phyloP scores from a whole-genome alignment of 1,140 invertebrate species.

The Gryllus bimaculatus region DNA sequence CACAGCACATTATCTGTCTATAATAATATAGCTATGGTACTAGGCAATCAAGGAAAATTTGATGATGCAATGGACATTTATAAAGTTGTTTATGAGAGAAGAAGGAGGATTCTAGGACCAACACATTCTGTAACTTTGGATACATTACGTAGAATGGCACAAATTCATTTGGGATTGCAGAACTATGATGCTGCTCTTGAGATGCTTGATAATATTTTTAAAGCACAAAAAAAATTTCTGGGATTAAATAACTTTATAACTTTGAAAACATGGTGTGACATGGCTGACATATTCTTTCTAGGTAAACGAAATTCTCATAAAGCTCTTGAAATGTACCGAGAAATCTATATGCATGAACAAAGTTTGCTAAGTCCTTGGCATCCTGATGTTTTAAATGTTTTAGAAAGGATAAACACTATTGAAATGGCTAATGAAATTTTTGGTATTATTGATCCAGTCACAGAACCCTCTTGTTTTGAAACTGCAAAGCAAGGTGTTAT shows the following conservation, averaged over 20 bases:
- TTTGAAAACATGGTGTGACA: too few species aligned
- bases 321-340: not conserved
- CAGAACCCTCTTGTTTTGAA: not conserved
- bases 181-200: too few species aligned
- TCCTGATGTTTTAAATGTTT: not conserved
- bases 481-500: not conserved
- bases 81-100: constrained; percentile 22
- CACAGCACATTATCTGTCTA: constrained; percentile 26
- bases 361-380: not conserved
- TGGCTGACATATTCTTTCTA: too few species aligned
- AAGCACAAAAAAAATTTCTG: too few species aligned
- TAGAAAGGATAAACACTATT: not conserved
- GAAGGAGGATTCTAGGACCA: constrained; percentile 22
- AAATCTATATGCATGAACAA: not conserved
- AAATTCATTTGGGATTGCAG: too few species aligned
- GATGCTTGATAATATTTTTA: too few species aligned
- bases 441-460: not conserved
- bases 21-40: constrained; percentile 14
- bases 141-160: constrained; percentile 24
- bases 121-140: constrained; percentile 26
- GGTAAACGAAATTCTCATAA: too few species aligned
- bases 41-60: not conserved
- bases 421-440: not conserved
- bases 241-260: too few species aligned
- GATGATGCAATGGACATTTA: constrained; percentile 18